A percentile compares a stretch with the other conserved stretches of the same genome.
These are phyloP conservation scores for Xiphorhynchus elegans DNA, from an alignment of 2,113 vertebrate genomes.

Conservation along the genomic window DNA sequence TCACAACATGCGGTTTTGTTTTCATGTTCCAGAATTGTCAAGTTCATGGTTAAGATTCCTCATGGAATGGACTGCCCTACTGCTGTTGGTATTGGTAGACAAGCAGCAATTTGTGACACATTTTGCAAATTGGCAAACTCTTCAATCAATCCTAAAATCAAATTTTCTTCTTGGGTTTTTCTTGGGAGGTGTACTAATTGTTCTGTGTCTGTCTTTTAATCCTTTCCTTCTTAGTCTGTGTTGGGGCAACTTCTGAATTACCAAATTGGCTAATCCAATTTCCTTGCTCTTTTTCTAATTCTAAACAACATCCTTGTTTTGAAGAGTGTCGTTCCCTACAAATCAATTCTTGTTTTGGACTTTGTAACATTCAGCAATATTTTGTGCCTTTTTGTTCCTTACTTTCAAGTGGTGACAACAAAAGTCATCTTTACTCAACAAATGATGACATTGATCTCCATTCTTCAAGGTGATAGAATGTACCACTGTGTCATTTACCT, in stretches of 20 bases:
- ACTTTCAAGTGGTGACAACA: not conserved
- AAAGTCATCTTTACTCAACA: not conserved
- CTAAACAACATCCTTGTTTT: not conserved
- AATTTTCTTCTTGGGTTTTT: not conserved
- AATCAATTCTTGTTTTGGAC: not conserved
- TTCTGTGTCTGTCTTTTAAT: not conserved
- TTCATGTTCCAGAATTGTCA: not conserved
- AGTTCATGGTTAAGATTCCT: not conserved
- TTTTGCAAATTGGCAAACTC: not conserved
- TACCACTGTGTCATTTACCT: not conserved
- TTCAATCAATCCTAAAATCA: not conserved
- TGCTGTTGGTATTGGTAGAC: not conserved
- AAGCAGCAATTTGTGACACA: accelerated
- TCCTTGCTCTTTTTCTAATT: not conserved
- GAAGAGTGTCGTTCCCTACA: not conserved
- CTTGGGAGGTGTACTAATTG: not conserved
- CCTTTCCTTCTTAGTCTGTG: not conserved
- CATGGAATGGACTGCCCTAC: not conserved
- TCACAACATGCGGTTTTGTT: not conserved
- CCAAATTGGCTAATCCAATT: not conserved
- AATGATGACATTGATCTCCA: accelerated
- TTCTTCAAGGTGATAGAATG: not conserved
- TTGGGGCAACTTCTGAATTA: not conserved
- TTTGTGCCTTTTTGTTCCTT: not conserved
- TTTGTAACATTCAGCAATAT: not conserved